Base-by-base conservation (phyloP, 2,888 invertebrate species). In the Autographa pulchrina region DNA sequence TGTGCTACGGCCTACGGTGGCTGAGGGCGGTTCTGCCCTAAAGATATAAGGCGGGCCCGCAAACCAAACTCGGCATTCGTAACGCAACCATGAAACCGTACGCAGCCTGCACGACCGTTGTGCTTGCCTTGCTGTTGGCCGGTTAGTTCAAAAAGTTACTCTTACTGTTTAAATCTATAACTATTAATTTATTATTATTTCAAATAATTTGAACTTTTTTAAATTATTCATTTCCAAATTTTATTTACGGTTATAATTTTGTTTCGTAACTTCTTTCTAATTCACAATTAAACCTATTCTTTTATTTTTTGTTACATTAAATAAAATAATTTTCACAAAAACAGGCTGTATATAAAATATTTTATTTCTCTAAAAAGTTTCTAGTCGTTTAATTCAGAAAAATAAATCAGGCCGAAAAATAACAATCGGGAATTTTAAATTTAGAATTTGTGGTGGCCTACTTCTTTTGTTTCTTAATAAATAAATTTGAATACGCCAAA, bases 121-220 rank as follows among this genome's bases (percentile, higher is more conserved):
- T 89, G 87, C 86, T 93, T 77, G 91, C 90, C 75, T 82, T 93
- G 77, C 84, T 93, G 69, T 89, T 94, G 77, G 90, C 92, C 89
- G 94, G 94, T 95, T 86, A 90, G 91, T 91, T 86, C 72, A 59
- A 79, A 78, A 65, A 68, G 70, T 78, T 75, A 35, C 52, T 62
- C n/a, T 65, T 70, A 78, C 76, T 67, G 72, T 72, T 67, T 16
- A 59, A 75, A 43, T 71, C 62, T 52, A 68, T 71, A 43, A 56
- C 8, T 68, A 35, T 52, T 9, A 6, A 16, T 48, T 59, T 18
- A 52, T 14, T n/a, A 7, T 31, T 20, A 13, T 48, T 61, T 62
- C 38, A 25, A 25, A 25, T 25, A 25, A 38, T 70, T 18, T 32
- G 38, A 61, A 16, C 62, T 13, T 35, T 52, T 68, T 62, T 18